Base-by-base conservation (phyloP, 1,140 invertebrate species). In the Gonatopus flavifemur region DNA sequence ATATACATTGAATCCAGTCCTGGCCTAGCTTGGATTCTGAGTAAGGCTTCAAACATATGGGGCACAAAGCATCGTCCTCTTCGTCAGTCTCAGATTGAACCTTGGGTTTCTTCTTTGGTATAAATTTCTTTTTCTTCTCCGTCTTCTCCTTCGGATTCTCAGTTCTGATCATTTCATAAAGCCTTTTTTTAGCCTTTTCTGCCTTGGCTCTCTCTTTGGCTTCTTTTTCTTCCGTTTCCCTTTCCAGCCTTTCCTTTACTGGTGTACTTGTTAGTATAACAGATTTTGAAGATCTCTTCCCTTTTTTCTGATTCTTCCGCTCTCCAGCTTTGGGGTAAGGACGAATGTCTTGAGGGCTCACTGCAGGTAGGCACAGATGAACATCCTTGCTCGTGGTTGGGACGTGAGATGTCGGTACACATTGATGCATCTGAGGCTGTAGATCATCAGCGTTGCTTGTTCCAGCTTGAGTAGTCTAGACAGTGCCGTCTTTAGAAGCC, bases 281-380 rank as follows among this genome's bases (percentile, higher is more conserved):
- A 30, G 45, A 48, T 39, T 39, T 48, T 15, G 18, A 25, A 6
- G 13, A 28, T 28, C 36, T 33, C 13, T 12, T 28, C 10, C 31
- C 31, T 8, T 2, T 19, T 19, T 15, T 20, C 8, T 13, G 13
- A 3, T 3, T 21, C 39, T 48, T 48, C 31, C 35, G 38, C 31
- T 21, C 22, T 28, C 35, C 35, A 38, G 45, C 45, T 30, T 48
- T 48, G 25, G 45, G 45, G 4, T 16, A 20, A 25, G 45, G 45
- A 30, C 45, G 21, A 16, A 48, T 12, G 28, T 10, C 20, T 30
- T 38, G 13, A 7, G 45, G 45, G 19, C 35, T 38, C 8, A 48
- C 38, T 25, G 16, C 10, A 19, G 25, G 12, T 20, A n/a, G 43
- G 5, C 15, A 33, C 16, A 20, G 24, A 2, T 31, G 20, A 37